phyloP scores from a whole-genome alignment of 2,113 vertebrate genomes.

The Eretmochelys imbricata region DNA sequence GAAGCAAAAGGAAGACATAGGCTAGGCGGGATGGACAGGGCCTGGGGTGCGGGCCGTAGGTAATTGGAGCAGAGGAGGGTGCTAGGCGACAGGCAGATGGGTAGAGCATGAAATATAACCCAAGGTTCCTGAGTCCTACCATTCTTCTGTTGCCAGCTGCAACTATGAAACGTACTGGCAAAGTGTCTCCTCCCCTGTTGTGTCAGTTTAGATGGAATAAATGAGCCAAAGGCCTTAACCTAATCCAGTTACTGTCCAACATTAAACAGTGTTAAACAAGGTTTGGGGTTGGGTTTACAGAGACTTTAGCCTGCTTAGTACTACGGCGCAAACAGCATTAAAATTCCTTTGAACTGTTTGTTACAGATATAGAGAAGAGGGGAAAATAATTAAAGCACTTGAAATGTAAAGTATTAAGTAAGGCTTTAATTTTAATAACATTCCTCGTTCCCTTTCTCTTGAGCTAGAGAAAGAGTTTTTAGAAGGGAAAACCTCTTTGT shows the following conservation, averaged over 20 bases:
- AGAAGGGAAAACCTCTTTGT: background rate
- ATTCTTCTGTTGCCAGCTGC: too few relatives aligned
- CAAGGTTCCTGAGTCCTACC: too few relatives aligned
- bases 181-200: background rate
- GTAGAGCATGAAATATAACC: too few relatives aligned
- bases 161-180: too few relatives aligned
- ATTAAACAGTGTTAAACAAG: background rate
- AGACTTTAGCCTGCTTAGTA: background rate
- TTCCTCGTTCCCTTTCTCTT: background rate
- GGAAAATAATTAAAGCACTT: background rate
- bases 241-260: background rate
- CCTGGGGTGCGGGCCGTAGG: too few relatives aligned
- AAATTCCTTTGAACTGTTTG: background rate
- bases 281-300: background rate
- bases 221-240: background rate
- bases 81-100: too few relatives aligned
- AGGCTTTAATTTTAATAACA: background rate
- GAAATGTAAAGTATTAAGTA: background rate
- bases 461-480: background rate
- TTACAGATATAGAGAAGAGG: background rate
- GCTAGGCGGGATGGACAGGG: background rate
- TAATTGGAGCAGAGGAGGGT: too few relatives aligned
- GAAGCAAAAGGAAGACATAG: background rate
- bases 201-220: background rate
- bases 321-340: background rate